Evolutionary conservation across 1,140 invertebrate genomes (phyloP), one percentile per base, ranked within the genome.

Genomic region (Drosophila nannoptera): DNA sequence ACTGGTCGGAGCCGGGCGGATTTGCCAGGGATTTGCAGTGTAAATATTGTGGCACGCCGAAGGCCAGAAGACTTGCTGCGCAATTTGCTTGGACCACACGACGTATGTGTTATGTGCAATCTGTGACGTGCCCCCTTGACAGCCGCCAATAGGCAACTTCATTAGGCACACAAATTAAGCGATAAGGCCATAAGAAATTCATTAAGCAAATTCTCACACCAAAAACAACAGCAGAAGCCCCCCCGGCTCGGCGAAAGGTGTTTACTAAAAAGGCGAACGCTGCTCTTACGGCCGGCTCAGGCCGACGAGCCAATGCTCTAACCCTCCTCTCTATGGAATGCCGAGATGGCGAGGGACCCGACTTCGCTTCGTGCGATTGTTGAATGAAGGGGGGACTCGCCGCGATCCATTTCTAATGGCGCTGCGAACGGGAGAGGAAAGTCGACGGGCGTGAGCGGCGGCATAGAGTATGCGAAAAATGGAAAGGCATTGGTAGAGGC

Each of bases 131-230:
- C 49, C 42, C 46, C 45, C 45, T 78, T 74, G 61, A 74, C 55
- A 70, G 77, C 69, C 52, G 75, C 67, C 80, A 73, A 73, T 75
- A 67, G 80, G 46, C 67, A 65, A 84, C 80, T 83, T 83, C 80
- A 83, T 83, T 83, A 84, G 65, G 65, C 77, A 45, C 77, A 68
- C 77, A 81, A 81, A 81, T 81, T 81, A 81, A 81, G 78, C 77
- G 77, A 81, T 81, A 81, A 81, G 77, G 70, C 77, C 66, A 48
- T 80, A 77, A 60, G 74, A 81, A 81, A 81, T 81, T 81, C 77
- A 81, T 81, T 81, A 81, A 81, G 78, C 70, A 81, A 81, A 81
- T 81, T 81, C 78, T 77, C 74, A 77, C 72, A 81, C 60, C 77
- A 55, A 77, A 69, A 72, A 65, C 56, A 65, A 59, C 68, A 60